Evolutionary conservation across 2,888 invertebrate genomes (phyloP).

Genomic region (Sinhomidia bicolor): DNA sequence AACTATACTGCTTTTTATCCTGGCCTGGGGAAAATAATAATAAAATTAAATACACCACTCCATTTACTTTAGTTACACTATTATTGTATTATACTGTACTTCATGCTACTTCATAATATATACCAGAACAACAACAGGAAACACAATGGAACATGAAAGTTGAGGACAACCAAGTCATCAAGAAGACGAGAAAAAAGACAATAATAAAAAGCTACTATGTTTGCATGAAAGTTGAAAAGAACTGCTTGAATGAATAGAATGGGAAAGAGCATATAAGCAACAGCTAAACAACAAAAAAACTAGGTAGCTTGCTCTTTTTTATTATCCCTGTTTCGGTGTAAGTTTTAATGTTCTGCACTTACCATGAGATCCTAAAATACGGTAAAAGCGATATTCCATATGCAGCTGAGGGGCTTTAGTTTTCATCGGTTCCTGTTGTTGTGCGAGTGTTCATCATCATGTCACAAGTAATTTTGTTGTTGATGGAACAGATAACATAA

Average conservation of each 20-base stretch:
- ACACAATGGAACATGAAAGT: conserved; percentile 11
- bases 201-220: conserved; percentile 9
- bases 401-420: conserved; percentile 99
- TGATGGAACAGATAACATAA: conserved; percentile 38
- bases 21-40: background rate
- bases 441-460: conserved; percentile 28
- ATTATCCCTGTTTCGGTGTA: background rate
- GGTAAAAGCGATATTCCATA: conserved; percentile 99
- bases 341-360: conserved; percentile 82
- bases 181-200: background rate
- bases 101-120: background rate
- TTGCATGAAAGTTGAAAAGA: background rate
- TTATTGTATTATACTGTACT: conserved; percentile 1
- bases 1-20: background rate
- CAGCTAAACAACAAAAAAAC: background rate
- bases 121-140: background rate
- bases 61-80: conserved; percentile 17
- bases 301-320: background rate
- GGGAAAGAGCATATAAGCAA: conserved; percentile 4
- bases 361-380: conserved; percentile 99
- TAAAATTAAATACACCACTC: conserved; percentile 12
- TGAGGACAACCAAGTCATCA: conserved; percentile 36
- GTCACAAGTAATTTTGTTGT: conserved; percentile 31
- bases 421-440: conserved; percentile 96
- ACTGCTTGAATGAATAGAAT: background rate